A percentile compares a stretch with the other conserved stretches of the same genome.
Conservation (phyloP, 2,113 vertebrate genomes). For the Loxodonta africana region DNA sequence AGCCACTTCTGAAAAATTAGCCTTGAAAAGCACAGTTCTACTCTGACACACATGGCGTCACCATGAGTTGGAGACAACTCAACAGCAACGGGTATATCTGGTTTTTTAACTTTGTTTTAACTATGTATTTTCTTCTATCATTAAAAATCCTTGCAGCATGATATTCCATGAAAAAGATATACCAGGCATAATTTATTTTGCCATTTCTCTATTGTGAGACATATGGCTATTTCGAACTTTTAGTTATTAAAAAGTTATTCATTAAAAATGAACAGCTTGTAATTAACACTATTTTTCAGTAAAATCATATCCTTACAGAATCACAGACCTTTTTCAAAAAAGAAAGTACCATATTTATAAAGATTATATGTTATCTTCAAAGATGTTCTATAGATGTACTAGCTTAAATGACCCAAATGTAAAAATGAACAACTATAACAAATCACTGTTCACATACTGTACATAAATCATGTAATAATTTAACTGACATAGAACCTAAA, state of each 20-base stretch:
- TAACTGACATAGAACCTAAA: conserved; percentile 33
- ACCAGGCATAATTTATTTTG: neutral
- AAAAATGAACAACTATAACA: conserved; percentile 33
- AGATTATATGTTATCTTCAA: conserved; percentile 12
- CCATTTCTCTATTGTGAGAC: neutral
- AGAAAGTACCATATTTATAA: conserved; percentile 22
- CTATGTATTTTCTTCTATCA: conserved; percentile 21
- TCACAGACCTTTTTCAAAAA: conserved; percentile 18
- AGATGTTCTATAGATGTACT: conserved; percentile 29
- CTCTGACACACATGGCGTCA: no score
- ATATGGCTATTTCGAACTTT: neutral
- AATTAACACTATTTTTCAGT: conserved; percentile 56
- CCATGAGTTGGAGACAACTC: no score
- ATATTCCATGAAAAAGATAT: neutral
- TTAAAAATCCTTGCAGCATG: conserved; percentile 29
- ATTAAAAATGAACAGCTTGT: conserved; percentile 48
- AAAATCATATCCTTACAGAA: conserved; percentile 32
- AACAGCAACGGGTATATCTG: no score
- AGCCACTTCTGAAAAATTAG: no score
- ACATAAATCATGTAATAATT: conserved; percentile 11
- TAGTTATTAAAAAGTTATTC: conserved; percentile 35
- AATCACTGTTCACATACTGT: neutral
- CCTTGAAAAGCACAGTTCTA: no score
- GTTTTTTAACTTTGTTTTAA: conserved; percentile 38
- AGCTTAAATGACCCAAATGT: conserved; percentile 1